A percentile compares a stretch with the other conserved stretches of the same genome.
phyloP scores from a whole-genome alignment of 2,888 invertebrate genomes.

The Cistogaster globosa region DNA sequence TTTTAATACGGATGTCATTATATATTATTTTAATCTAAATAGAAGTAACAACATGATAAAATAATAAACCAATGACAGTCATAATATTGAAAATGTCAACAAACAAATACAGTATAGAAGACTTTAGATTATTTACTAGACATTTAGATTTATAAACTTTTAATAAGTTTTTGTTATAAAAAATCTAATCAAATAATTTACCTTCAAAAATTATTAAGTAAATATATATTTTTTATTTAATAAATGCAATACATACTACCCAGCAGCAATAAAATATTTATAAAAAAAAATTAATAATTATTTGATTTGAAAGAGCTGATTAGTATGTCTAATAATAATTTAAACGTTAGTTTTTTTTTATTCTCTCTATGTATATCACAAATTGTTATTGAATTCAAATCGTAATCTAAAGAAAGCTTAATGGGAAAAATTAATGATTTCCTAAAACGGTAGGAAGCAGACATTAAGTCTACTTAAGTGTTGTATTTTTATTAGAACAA shows the following conservation, averaged over 20 bases:
- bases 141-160: slow-evolving; percentile 37
- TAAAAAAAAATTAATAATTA: slow-evolving; percentile 2
- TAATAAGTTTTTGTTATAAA: slow-evolving; percentile 37
- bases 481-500: slow-evolving; percentile 8
- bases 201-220: slow-evolving; percentile 41
- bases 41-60: neutral
- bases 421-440: slow-evolving; percentile 70
- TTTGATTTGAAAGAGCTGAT: slow-evolving; percentile 32
- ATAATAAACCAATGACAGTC: neutral
- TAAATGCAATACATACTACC: neutral
- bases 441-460: slow-evolving; percentile 71
- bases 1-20: neutral
- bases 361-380: neutral
- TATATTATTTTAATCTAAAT: slow-evolving; percentile 21
- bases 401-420: slow-evolving; percentile 38
- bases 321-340: slow-evolving; percentile 27
- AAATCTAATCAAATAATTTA: slow-evolving; percentile 44
- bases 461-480: slow-evolving; percentile 61
- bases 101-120: slow-evolving; percentile 25
- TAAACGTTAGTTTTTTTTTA: slow-evolving; percentile 20
- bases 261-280: slow-evolving; percentile 32
- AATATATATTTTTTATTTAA: neutral
- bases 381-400: slow-evolving; percentile 42
- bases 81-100: slow-evolving; percentile 47
- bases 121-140: slow-evolving; percentile 14